Conservation (phyloP, 1,140 invertebrate species). For the Drosophila persimilis region DNA sequence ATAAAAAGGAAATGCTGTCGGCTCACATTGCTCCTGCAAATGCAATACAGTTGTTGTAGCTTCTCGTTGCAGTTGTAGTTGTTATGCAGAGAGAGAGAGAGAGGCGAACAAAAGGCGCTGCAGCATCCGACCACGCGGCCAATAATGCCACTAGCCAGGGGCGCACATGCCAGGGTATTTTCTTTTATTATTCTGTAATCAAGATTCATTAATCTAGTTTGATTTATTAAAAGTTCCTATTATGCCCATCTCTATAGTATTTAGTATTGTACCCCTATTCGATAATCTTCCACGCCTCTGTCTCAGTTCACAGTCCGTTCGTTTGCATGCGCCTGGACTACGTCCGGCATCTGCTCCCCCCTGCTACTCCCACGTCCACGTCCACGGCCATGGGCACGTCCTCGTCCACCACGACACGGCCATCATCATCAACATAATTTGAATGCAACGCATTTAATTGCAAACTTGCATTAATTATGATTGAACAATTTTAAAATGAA, state of each 20-base stretch:
- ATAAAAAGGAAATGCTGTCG: constrained; percentile 80
- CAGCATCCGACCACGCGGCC: constrained; percentile 62
- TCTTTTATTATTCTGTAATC: neutral
- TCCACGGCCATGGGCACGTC: constrained; percentile 1
- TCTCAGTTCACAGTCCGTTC: constrained; percentile 32
- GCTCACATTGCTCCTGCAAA: constrained; percentile 69
- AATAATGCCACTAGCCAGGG: constrained; percentile 53
- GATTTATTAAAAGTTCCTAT: too few species aligned
- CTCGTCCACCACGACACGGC: constrained; percentile 27
- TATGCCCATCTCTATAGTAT: too few species aligned
- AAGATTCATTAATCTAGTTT: too few species aligned
- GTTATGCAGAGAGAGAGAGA: neutral
- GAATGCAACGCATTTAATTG: constrained; percentile 80
- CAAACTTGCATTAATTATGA: constrained; percentile 80
- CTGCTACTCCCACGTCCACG: constrained; percentile 2
- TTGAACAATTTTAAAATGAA: constrained; percentile 70
- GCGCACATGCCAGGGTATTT: neutral
- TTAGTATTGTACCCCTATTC: neutral
- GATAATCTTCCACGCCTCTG: constrained; percentile 25
- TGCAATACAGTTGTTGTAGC: constrained; percentile 55
- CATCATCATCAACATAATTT: constrained; percentile 70
- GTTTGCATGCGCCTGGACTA: constrained; percentile 29
- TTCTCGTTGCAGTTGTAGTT: constrained; percentile 37
- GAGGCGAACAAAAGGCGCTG: constrained; percentile 66
- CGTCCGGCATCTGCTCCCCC: constrained; percentile 38